phyloP scores from a whole-genome alignment of 2,113 vertebrate genomes.

The Rhizomys pruinosus region DNA sequence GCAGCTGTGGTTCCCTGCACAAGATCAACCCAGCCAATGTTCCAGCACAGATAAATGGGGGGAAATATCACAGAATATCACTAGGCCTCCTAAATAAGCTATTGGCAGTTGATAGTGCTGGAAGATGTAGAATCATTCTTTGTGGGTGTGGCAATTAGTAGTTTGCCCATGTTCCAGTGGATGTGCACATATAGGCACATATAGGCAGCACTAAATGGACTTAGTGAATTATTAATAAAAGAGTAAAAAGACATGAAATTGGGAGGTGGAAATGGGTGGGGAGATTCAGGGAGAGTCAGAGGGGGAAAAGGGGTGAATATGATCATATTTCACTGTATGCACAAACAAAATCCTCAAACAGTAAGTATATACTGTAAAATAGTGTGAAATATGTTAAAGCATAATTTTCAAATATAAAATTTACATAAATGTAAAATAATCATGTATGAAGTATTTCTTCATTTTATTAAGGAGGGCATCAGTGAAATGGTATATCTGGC shows the following conservation, averaged over 20 bases:
- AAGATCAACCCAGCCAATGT: no score
- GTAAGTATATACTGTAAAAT: slow-evolving; percentile 39
- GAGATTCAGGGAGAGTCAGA: neutral
- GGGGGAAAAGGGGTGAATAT: neutral
- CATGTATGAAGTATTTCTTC: neutral
- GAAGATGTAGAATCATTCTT: neutral
- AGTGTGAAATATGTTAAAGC: neutral
- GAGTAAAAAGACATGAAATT: neutral
- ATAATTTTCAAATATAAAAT: slow-evolving; percentile 31
- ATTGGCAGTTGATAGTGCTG: no score
- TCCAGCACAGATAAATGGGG: no score
- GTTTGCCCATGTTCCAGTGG: no score
- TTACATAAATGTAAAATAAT: slow-evolving; percentile 45
- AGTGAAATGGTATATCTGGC: neutral
- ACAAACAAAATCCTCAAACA: slow-evolving; percentile 7
- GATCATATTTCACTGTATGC: neutral
- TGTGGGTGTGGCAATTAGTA: neutral
- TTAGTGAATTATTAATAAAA: neutral
- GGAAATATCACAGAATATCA: no score
- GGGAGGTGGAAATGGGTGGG: neutral
- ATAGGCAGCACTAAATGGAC: neutral
- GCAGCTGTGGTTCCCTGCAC: no score
- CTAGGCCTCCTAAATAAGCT: no score
- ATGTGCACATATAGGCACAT: no score
- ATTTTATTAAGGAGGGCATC: slow-evolving; percentile 22